Evolutionary conservation across 1,140 invertebrate genomes (phyloP), one percentile per base, ranked within the genome.

Genomic region (Protaetia brevitarsis): DNA sequence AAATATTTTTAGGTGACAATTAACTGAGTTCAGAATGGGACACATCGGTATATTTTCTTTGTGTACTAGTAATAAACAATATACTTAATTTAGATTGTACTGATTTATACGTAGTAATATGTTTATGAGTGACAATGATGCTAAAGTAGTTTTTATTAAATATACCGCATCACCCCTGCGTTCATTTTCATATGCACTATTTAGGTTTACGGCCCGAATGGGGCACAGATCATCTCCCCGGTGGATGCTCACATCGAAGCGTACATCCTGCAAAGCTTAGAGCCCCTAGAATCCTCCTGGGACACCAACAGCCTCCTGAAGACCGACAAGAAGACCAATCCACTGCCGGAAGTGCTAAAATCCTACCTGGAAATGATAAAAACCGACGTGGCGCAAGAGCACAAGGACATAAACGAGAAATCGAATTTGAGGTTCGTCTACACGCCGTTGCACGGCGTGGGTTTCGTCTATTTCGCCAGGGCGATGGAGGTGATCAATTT

Each of bases 371-470:
- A 83, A n/a, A 78, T 92, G 0, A 78, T 74, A 2, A 41, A 76
- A 6, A 75, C 82, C 8, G 79, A 77, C 41, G 78, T 87, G 30
- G 71, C 82, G 28, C 79, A 83, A 56, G 82, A 86, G 10, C 69
- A 82, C 27, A 73, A 78, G 6, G 77, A 81, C 71, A 72, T 84
- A 11, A 95, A 94, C 78, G 75, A 72, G 37, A 83, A 78, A 13
- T 83, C 86, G 2, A 77, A 81, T 21, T 74, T 95, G 3, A 85
- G 84, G 71, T 89, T 94, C 68, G 91, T 92, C 0, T 99, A 98
- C 72, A 98, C 96, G 41, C 92, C 97, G 0, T 96, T 99, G 91
- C 98, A 99, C 79, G 98, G 98, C 23, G 96, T 99, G 11, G 96
- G 96, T 1, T 90, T 93, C 76, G 78, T 85, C 7, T 97, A 88